Evolutionary conservation across 64 coral and sea anemone genomes (phyloP), one percentile per base, ranked within the genome.

Genomic region (Exaiptasia diaphana): DNA sequence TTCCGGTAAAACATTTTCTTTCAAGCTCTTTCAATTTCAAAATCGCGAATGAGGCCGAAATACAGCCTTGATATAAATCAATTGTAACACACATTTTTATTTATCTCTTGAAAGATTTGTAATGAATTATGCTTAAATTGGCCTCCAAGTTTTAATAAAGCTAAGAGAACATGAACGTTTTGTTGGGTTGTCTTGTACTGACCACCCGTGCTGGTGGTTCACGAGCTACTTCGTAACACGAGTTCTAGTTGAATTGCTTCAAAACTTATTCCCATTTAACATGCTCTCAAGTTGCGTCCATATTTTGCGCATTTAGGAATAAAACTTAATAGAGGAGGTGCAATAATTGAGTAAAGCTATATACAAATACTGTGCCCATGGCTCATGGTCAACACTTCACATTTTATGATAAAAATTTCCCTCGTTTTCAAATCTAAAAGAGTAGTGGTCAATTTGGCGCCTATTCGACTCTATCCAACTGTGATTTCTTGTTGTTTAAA

Each of bases 71-170:
- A 35, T 65, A 20, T 65, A 35, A 65, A 65, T 65, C 38, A 7
- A 17, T 65, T 35, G 61, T 34, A 65, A 65, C 32, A 2, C n/a
- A n/a, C 30, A 65, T 35, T 65, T 62, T 65, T 65, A 35, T 35
- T 17, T n/a, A n/a, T 65, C 61, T 65, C 38, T 65, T 65, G 61
- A 37, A 65, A 85, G 53, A 74, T 85, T 85, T 85, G 82, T 85
- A 85, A 75, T 85, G 82, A 85, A 85, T 74, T 74, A 42, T 63
- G 82, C 69, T 71, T 85, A 85, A 85, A 74, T 64, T 61, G 82
- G 44, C 61, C 61, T 65, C 61, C 38, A 69, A 87, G 84, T 87
- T 87, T 87, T 68, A 87, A 87, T 87, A 87, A 87, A 78, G 58
- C 34, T 30, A 53, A 43, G 30, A 68, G 59, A 77, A 64, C 84